phyloP scores from a whole-genome alignment of 2,888 invertebrate species.

The Thereva unica region DNA sequence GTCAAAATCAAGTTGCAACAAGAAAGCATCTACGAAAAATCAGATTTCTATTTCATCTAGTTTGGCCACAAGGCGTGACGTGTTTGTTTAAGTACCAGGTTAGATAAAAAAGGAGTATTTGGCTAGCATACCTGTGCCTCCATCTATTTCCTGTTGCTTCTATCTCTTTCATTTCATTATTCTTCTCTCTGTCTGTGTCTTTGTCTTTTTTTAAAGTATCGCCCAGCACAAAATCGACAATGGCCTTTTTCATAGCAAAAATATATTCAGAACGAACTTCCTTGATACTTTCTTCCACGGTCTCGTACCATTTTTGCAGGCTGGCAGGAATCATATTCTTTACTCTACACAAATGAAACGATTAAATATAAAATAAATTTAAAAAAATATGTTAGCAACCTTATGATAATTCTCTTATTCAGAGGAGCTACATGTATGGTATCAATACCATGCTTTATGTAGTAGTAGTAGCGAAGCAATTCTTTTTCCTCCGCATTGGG shows the following conservation, averaged over 20 bases:
- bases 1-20: too few relatives aligned
- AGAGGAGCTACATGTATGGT: constrained; percentile 87
- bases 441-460: constrained; percentile 87
- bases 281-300: constrained; percentile 66
- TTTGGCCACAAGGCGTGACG: too few relatives aligned
- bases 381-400: constrained; percentile 53
- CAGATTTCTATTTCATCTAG: too few relatives aligned
- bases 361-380: neutral
- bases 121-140: constrained; percentile 60
- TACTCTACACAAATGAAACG: constrained; percentile 59
- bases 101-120: neutral
- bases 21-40: too few relatives aligned
- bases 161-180: constrained; percentile 64
- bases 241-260: constrained; percentile 86
- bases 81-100: too few relatives aligned
- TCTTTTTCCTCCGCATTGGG: constrained; percentile 70
- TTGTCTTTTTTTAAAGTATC: constrained; percentile 63
- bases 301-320: constrained; percentile 66
- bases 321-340: constrained; percentile 66
- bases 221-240: constrained; percentile 87
- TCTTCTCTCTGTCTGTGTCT: constrained; percentile 59
- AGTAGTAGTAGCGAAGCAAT: constrained; percentile 83
- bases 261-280: constrained; percentile 87
- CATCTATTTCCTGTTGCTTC: constrained; percentile 69
- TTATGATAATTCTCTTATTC: constrained; percentile 71